phyloP scores from a whole-genome alignment of 1,140 invertebrate species.

The Heterodera schachtii region DNA sequence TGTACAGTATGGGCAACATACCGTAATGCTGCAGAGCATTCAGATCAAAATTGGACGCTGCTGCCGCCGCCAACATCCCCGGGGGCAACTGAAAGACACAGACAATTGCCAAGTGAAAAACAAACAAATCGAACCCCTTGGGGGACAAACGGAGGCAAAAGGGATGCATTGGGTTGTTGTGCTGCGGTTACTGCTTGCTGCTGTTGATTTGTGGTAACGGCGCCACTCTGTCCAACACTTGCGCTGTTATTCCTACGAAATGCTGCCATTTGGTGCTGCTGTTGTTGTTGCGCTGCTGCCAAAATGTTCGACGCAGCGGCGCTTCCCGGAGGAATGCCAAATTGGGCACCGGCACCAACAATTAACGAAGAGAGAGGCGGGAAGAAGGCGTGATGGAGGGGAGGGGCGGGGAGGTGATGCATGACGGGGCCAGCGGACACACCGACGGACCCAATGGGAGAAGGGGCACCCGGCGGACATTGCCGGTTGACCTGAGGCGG shows the following conservation, averaged over 20 bases:
- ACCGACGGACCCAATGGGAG: not conserved
- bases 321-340: not conserved
- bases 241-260: slow-evolving; percentile 4
- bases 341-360: not conserved
- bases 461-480: not conserved
- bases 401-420: not conserved
- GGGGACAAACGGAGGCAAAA: not conserved
- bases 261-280: slow-evolving; percentile 16
- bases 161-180: not conserved
- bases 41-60: slow-evolving; percentile 12
- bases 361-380: not conserved
- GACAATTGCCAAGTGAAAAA: not conserved
- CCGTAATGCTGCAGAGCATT: slow-evolving; percentile 22
- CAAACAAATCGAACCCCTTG: not conserved
- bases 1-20: not conserved
- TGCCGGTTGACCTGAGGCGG: not conserved
- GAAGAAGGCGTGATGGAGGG: not conserved
- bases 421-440: not conserved
- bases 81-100: slow-evolving; percentile 3
- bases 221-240: not conserved
- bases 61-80: slow-evolving; percentile 1
- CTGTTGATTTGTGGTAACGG: not conserved
- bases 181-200: not conserved
- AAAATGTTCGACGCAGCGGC: not conserved
- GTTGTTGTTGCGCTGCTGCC: slow-evolving; percentile 4